Conservation (phyloP, 2,888 invertebrate genomes). For the Hoplodrina ambigua region DNA sequence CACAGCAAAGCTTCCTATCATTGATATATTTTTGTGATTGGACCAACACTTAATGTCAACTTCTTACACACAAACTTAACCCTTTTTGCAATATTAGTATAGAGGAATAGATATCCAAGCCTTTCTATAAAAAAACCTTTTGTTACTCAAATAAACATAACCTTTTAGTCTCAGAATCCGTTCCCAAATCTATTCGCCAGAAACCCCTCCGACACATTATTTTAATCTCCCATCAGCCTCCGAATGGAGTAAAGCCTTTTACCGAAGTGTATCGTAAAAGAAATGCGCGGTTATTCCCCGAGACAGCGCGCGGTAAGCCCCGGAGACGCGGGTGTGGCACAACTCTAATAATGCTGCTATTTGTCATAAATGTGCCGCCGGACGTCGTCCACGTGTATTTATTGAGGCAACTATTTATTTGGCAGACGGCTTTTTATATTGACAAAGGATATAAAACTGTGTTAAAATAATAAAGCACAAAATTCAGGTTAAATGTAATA, state of each 20-base stretch:
- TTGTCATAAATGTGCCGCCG: conserved; percentile 42
- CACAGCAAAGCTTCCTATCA: too few relatives aligned
- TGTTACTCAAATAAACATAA: neutral
- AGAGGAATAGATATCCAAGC: too few relatives aligned
- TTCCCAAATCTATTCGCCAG: conserved; percentile 14
- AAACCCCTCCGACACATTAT: neutral
- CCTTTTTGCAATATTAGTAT: too few relatives aligned
- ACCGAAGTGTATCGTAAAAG: conserved; percentile 29
- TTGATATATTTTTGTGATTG: too few relatives aligned
- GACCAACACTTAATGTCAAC: too few relatives aligned
- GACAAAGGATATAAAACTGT: neutral
- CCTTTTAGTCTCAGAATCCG: neutral
- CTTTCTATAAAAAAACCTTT: neutral
- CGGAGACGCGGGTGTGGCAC: conserved; percentile 14
- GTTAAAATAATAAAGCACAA: neutral
- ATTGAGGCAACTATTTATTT: conserved; percentile 27
- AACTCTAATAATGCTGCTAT: conserved; percentile 35
- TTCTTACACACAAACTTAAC: too few relatives aligned
- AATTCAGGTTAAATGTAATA: neutral
- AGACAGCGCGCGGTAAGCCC: conserved; percentile 44
- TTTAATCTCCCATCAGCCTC: conserved; percentile 35
- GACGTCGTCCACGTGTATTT: conserved; percentile 16
- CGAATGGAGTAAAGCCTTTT: conserved; percentile 25
- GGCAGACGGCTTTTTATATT: conserved; percentile 4
- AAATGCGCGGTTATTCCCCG: conserved; percentile 18